phyloP scores from a whole-genome alignment of 2,113 vertebrate genomes.

The Onychorhynchus coronatus region DNA sequence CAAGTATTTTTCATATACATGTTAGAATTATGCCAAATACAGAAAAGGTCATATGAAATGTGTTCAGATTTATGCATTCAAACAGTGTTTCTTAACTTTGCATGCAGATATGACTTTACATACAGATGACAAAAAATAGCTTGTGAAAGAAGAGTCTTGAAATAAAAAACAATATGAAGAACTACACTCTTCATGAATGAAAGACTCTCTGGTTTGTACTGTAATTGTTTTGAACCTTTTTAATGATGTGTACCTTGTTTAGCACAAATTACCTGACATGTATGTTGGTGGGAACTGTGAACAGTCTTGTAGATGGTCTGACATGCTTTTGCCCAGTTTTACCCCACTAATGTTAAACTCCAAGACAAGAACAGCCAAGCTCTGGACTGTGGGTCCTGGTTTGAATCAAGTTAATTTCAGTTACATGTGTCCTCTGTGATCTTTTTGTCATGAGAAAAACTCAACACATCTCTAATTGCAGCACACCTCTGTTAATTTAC shows the following conservation, averaged over 20 bases:
- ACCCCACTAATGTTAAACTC: neutral
- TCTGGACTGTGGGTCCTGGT: neutral
- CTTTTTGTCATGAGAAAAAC: neutral
- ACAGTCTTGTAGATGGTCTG: neutral
- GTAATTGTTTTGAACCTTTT: neutral
- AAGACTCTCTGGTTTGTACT: neutral
- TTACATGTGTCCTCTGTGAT: rapidly evolving
- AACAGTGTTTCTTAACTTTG: neutral
- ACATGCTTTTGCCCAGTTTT: neutral
- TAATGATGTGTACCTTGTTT: neutral
- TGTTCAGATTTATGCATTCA: neutral
- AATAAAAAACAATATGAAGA: neutral
- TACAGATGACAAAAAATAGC: too few relatives aligned
- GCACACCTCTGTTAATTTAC: neutral
- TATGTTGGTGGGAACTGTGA: neutral
- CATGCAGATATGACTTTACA: neutral
- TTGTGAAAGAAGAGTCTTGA: neutral
- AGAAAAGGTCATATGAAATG: neutral
- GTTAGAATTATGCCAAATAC: neutral
- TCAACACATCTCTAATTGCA: neutral
- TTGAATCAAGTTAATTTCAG: neutral
- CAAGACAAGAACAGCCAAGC: neutral
- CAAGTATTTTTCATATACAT: neutral
- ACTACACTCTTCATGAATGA: neutral
- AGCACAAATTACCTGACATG: neutral